Conservation (phyloP, 2,797 vertebrate genomes). For the Uromys caudimaculatus region DNA sequence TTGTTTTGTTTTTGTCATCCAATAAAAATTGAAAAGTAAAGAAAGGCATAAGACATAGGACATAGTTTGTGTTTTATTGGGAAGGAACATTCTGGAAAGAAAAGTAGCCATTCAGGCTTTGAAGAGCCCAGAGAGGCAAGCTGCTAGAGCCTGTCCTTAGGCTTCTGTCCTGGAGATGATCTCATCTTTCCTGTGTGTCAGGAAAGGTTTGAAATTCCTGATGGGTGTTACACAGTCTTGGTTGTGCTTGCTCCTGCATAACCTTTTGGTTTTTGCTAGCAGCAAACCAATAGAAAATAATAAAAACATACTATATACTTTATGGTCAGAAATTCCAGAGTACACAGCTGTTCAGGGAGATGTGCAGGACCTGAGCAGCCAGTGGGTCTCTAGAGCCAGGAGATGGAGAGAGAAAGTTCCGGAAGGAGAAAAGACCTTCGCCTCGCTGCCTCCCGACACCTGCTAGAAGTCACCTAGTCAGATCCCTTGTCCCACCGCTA, state of each 20-base stretch:
- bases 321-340: background rate
- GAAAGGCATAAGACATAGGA: background rate
- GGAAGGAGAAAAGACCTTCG: background rate
- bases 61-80: background rate
- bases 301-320: background rate
- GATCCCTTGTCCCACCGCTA: background rate
- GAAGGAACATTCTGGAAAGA: background rate
- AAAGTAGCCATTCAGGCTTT: background rate
- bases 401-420: background rate
- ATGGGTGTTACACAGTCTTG: background rate
- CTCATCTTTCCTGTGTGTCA: background rate
- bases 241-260: background rate
- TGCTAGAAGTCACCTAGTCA: rapidly evolving
- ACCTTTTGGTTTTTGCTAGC: background rate
- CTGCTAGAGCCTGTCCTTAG: background rate
- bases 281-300: background rate
- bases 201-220: background rate
- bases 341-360: background rate
- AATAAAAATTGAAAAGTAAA: background rate
- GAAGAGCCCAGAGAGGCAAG: background rate
- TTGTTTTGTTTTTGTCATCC: background rate
- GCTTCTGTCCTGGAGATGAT: rapidly evolving
- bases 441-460: background rate
- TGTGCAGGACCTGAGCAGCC: background rate
- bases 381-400: too few relatives aligned